Conservation (phyloP, 2,888 invertebrate genomes). For the Macrostomum cliftonense region DNA sequence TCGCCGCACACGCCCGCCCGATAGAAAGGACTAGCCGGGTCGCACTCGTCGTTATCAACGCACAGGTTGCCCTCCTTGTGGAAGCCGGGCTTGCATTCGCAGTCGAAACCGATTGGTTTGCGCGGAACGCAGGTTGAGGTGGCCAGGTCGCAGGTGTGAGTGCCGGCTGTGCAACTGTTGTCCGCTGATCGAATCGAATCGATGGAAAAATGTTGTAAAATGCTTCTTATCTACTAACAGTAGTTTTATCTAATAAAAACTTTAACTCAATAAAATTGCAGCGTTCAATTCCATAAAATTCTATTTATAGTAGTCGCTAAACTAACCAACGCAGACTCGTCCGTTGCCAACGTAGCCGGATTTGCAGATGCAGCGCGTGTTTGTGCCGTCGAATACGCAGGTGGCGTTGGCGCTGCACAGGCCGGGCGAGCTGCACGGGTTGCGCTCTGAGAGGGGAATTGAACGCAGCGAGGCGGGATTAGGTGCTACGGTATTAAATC, state of each 20-base stretch:
- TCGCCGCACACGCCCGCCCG: too few species aligned
- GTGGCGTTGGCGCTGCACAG: constrained; percentile 6
- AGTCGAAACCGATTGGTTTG: constrained; percentile 2
- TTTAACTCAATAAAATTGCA: too few species aligned
- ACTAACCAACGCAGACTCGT: constrained; percentile 7
- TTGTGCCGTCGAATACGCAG: constrained; percentile 3
- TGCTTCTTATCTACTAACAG: too few species aligned
- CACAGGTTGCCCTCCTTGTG: constrained; percentile 7
- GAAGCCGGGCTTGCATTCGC: constrained; percentile 8
- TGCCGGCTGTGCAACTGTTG: constrained; percentile 2
- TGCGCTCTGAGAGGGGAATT: constrained; percentile 5
- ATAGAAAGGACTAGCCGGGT: too few species aligned
- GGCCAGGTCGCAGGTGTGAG: constrained; percentile 3
- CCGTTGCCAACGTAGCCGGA: constrained; percentile 60
- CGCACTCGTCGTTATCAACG: neutral
- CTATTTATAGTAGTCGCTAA: too few species aligned
- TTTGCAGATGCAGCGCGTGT: constrained; percentile 56
- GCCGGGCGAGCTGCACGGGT: constrained; percentile 11
- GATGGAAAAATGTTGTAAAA: too few species aligned
- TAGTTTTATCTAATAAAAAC: too few species aligned
- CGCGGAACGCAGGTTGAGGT: constrained; percentile 1
- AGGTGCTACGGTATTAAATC: too few species aligned
- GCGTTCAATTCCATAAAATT: too few species aligned
- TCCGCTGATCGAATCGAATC: neutral
- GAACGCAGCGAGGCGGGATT: too few species aligned